Evolutionary conservation across 2,888 invertebrate genomes (phyloP), one percentile per base, ranked within the genome.

Genomic region (Palloptera scutellata): DNA sequence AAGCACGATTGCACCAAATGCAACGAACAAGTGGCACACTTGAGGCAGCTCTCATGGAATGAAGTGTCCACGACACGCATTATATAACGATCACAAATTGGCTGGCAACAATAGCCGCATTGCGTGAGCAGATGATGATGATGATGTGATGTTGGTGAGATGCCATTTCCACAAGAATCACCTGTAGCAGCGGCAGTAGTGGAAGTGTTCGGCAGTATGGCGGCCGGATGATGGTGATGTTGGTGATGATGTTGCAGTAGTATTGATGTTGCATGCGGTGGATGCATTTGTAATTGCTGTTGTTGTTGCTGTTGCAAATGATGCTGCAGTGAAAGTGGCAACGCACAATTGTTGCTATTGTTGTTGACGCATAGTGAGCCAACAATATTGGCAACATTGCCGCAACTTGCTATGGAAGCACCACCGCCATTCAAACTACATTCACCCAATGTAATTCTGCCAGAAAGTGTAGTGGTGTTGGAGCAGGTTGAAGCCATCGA

Each of bases 31-130:
- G 89, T 90, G 75, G 88, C 88, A 84, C 94, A 94, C 79, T 90
- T 90, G 70, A 94, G 88, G 85, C 94, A 94, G 70, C 88, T 87
- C 79, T 92, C 91, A 85, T 93, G 93, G 86, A 92, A 93, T 70
- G 89, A 90, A 66, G 88, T 86, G 81, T 92, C 91, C 81, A 90
- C 88, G 73, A 92, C 91, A 76, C 91, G 88, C 86, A 92, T 88
- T 75, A 93, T 89, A 84, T 91, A 93, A 74, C 91, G 87, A 87
- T 92, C 92, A 82, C 88, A 88, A 81, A 93, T 93, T 75, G 89
- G 88, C 71, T 89, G 88, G 73, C 89, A 88, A 84, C 92, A 92
- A 76, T 89, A 89, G 70, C 90, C 89, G 80, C 92, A 93, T 76
- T 87, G 81, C 68, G 75, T 74, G 30, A 41, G 69, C 66, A 54